Evolutionary conservation across 1,140 invertebrate genomes (phyloP), one percentile per base, ranked within the genome.

Genomic region (Caerostris extrusa): DNA sequence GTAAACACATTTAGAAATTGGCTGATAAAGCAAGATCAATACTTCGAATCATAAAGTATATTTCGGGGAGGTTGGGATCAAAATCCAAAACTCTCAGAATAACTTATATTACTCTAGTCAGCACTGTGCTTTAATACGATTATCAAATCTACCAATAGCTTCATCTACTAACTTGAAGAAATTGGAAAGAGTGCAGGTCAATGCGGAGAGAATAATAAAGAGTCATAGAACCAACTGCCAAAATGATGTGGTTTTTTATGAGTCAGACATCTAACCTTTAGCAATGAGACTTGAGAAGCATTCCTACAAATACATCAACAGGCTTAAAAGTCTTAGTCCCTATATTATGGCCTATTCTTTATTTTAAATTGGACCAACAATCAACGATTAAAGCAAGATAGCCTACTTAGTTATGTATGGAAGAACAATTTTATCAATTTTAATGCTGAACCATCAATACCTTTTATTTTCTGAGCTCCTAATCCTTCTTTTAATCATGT

Each of bases 301-400:
- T 50, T 82, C 34, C 10, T 19, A 3, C 50, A 82, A 50, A 82
- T 82, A 55, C 50, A 50, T 82, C 50, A 82, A 82, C 50, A 82
- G 53, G 50, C 53, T 3, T 12, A 34, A 5, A 10, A 50, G 77
- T 82, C 50, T 53, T 12, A 6, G 10, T 19, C 50, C 1, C n/a
- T 53, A 50, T 82, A 53, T 50, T 53, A 53, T 19, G 50, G 53
- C 77, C 3, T 82, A 19, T 82, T 50, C 10, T 3, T 82, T 82
- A 82, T 82, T 82, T 82, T 50, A 82, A 82, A 82, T 82, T 82
- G 50, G 77, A 5, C 34, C 3, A 82, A 0, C 19, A 82, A 82
- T 7, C 7, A 82, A 50, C 7, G 77, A 3, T 56, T 56, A 56
- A 82, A 53, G 34, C 3, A 34, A 82, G 50, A 14, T 12, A 82